phyloP scores from a whole-genome alignment of 2,113 vertebrate genomes.

The Tachuris rubrigastra region DNA sequence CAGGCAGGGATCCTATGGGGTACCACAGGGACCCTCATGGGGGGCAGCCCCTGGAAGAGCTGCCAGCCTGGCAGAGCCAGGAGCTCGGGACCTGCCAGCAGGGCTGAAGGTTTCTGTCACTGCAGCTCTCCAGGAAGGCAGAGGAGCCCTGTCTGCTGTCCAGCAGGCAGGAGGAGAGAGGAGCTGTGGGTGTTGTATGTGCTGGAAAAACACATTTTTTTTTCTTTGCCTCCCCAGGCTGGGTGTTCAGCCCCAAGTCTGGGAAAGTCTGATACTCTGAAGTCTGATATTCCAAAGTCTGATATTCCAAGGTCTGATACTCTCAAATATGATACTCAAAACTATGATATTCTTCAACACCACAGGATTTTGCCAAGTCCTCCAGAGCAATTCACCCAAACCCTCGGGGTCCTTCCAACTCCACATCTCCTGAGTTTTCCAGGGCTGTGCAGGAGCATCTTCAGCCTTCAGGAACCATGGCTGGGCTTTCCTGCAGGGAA shows the following conservation, averaged over 20 bases:
- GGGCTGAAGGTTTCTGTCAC: background rate
- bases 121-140: background rate
- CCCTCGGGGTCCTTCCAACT: background rate
- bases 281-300: background rate
- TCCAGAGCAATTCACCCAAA: background rate
- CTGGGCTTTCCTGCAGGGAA: background rate
- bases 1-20: background rate
- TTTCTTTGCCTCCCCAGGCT: background rate
- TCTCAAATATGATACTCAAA: background rate
- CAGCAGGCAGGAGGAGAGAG: background rate
- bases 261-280: background rate
- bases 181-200: background rate
- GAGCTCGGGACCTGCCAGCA: background rate
- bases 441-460: background rate
- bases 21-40: background rate
- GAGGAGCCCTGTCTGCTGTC: rapidly evolving
- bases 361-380: too few species aligned
- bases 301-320: background rate
- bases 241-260: background rate
- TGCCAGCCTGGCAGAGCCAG: background rate
- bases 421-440: background rate
- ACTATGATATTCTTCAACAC: background rate
- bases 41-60: too few species aligned
- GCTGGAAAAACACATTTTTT: background rate
- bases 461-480: background rate